phyloP scores from a whole-genome alignment of 2,888 invertebrate genomes.

The Drosophila niveifrons region DNA sequence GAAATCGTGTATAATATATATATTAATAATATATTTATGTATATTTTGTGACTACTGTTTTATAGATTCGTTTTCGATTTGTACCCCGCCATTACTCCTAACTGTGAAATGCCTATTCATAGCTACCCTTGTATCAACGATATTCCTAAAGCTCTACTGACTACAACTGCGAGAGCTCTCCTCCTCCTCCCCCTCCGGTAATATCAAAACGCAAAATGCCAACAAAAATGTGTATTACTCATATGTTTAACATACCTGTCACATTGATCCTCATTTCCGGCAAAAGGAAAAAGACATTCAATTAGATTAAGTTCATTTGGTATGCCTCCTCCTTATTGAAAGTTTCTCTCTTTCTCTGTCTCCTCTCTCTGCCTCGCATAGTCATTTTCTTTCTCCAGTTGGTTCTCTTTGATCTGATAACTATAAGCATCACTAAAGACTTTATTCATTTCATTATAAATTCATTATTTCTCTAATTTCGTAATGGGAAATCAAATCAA shows the following conservation, averaged over 20 bases:
- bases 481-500: constrained; percentile 11
- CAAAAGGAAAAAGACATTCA: neutral
- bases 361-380: constrained; percentile 14
- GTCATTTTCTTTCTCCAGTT: neutral
- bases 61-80: constrained; percentile 78
- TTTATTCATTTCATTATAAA: constrained; percentile 6
- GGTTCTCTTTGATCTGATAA: constrained; percentile 8
- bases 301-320: constrained; percentile 16
- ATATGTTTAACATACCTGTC: constrained; percentile 9
- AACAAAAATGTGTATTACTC: constrained; percentile 6
- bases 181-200: constrained; percentile 53
- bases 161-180: constrained; percentile 39
- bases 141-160: constrained; percentile 75
- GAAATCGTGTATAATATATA: neutral
- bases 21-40: constrained; percentile 40
- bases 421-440: constrained; percentile 6
- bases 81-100: constrained; percentile 72
- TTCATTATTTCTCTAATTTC: constrained; percentile 8
- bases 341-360: constrained; percentile 2
- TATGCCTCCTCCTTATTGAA: neutral
- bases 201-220: constrained; percentile 44
- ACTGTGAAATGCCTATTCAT: constrained; percentile 77
- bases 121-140: constrained; percentile 69
- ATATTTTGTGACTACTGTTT: constrained; percentile 75
- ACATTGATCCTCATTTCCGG: neutral